Base-by-base conservation (phyloP, 2,888 invertebrate genomes). In the Ischnura elegans region DNA sequence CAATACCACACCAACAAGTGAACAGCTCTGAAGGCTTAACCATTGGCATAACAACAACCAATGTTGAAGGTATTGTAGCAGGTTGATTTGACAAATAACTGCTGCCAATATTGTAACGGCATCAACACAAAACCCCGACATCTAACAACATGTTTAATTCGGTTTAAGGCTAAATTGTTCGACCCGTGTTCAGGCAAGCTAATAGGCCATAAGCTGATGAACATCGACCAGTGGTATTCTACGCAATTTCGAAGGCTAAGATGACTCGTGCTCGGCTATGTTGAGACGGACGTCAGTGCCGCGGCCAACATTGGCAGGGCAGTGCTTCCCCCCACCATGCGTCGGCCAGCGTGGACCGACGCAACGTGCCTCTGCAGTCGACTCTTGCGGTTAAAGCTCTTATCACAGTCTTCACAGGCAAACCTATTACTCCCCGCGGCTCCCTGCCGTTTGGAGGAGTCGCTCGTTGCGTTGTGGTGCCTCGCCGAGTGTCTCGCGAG, bases 371-470 rank as follows among this genome's bases (percentile, higher is more conserved):
- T 29, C 29, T 25, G 76, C 36, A 76, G 36, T 13, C 76, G 76
- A 25, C 76, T 76, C 16, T 36, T 36, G 25, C 76, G 76, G 76
- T 76, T 76, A 25, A 76, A 76, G 76, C 76, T 36, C 76, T 76
- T 76, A 76, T 76, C 76, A 76, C 76, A 76, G 76, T 76, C 76
- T 76, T 36, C 76, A 36, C 76, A 76, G 6, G 76, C 76, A 76
- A 76, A 76, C 76, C 36, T 29, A 2, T 36, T 76, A 13, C 8
- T 21, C 2, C 76, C 76, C 10, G 76, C 61, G n/a, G 61, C 10
- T 13, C 29, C 5, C 5, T 36, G 76, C 4, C 10, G 29, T 13
- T 76, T 76, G 36, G 76, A 29, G 5, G 29, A 25, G 66, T 66
- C 5, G 29, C 13, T n/a, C 36, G 13, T 10, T 29, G 61, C 8